A percentile compares a stretch with the other conserved stretches of the same genome.
phyloP scores from a whole-genome alignment of 2,888 invertebrate genomes.

The Sepioteuthis lessoniana region DNA sequence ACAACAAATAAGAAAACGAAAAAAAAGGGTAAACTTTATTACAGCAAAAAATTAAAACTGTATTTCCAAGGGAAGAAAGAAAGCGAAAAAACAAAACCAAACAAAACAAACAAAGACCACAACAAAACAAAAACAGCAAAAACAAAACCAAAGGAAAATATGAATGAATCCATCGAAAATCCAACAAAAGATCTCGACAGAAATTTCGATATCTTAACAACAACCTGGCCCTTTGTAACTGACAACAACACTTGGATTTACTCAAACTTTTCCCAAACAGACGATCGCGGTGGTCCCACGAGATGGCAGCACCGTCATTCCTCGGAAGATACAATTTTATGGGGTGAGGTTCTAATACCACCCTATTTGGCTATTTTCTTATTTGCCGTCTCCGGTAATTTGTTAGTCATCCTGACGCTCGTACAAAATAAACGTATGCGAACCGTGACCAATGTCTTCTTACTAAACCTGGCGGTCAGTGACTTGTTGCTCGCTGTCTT shows the following conservation, averaged over 20 bases:
- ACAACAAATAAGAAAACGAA: too few relatives aligned
- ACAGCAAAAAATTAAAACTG: neutral
- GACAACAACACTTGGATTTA: neutral
- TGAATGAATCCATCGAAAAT: neutral
- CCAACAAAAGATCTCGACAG: neutral
- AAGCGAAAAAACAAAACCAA: too few relatives aligned
- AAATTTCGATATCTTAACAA: neutral
- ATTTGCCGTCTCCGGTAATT: constrained; percentile 86
- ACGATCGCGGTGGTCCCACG: neutral
- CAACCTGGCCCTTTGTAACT: neutral
- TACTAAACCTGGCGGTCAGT: constrained; percentile 79
- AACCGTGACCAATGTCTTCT: constrained; percentile 78
- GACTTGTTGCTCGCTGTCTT: constrained; percentile 87
- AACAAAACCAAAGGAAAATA: neutral
- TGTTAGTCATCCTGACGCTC: constrained; percentile 83
- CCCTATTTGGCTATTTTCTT: constrained; percentile 86
- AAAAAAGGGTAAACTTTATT: neutral
- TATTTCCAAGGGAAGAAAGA: neutral
- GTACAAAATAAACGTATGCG: constrained; percentile 77
- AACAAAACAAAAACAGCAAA: too few relatives aligned
- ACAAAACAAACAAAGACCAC: too few relatives aligned
- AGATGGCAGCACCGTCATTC: neutral
- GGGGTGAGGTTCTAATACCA: constrained; percentile 77
- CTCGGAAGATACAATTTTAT: neutral
- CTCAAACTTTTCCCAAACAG: neutral